A percentile compares a stretch with the other conserved stretches of the same genome.
Conservation (phyloP, 1,140 invertebrate species). For the Copidosoma floridanum region DNA sequence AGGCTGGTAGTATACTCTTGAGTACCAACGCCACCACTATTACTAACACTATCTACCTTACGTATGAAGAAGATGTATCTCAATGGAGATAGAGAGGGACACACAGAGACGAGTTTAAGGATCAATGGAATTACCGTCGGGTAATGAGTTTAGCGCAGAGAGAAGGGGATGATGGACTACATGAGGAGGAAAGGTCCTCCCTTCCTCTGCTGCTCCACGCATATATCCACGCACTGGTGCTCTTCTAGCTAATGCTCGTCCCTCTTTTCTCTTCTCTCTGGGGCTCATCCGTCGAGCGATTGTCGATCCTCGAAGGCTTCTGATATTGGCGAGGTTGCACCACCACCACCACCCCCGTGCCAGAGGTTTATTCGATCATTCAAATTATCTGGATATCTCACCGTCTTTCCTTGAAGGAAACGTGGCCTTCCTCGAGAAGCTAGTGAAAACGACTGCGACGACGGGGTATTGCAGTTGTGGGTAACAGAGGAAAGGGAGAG, state of each 20-base stretch:
- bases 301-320: constrained; percentile 26
- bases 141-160: constrained; percentile 46
- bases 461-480: too few relatives aligned
- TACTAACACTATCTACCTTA: too few relatives aligned
- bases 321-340: too few relatives aligned
- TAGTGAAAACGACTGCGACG: too few relatives aligned
- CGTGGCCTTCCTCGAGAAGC: too few relatives aligned
- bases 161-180: constrained; percentile 44
- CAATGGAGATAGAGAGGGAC: too few relatives aligned
- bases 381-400: constrained; percentile 36
- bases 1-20: too few relatives aligned
- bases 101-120: constrained; percentile 36
- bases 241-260: constrained; percentile 10
- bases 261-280: constrained; percentile 19
- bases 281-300: constrained; percentile 12
- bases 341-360: background rate
- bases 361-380: constrained; percentile 38
- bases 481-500: background rate
- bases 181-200: constrained; percentile 5
- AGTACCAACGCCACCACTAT: too few relatives aligned
- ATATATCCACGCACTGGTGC: too few relatives aligned
- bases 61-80: too few relatives aligned
- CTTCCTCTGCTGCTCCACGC: constrained; percentile 12
- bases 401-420: constrained; percentile 13
- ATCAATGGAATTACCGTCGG: constrained; percentile 49